Base-by-base conservation (phyloP, 2,888 invertebrate genomes). In the Amiota mariae region DNA sequence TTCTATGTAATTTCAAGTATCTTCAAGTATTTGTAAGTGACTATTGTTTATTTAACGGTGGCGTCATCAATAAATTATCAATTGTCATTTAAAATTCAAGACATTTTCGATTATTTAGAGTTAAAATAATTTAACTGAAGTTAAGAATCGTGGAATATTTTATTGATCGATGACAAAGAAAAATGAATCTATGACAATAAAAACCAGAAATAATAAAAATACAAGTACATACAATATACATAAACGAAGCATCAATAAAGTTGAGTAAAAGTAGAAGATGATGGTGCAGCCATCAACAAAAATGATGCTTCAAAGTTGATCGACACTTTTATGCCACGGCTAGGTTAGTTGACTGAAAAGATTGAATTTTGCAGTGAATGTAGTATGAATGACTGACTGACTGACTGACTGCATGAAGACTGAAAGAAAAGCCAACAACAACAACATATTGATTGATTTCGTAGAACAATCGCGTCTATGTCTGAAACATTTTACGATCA, bases 251-350 rank as follows among this genome's bases (percentile, higher is more conserved):
- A 67, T 24, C 51, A 68, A 46, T 36, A 13, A 36, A 68, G 59
- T n/a, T 18, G 59, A 59, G 24, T 36, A 36, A 36, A 36, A 36
- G 36, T 36, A 36, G 36, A 36, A 36, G 36, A 36, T 36, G 36
- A 36, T 36, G 36, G 6, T 36, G 36, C 36, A 36, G 36, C 36
- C 6, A 36, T 36, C 36, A 36, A 36, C 36, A 36, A 36, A 36
- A 36, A 36, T 9, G 51, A 11, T 51, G 20, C 36, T 51, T n/a
- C 51, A 54, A 68, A 84, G 86, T 84, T 84, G 83, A 85, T 86
- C 83, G 83, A 84, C 86, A 85, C 83, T 84, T 85, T 84, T 85
- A 84, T 85, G 85, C 81, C 83, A 80, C 86, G 36, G 36, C 36
- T 36, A 36, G 36, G 36, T 6, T 36, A 36, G 83, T 82, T 85